Conservation (phyloP, 2,113 vertebrate genomes). For the Tapirus terrestris region DNA sequence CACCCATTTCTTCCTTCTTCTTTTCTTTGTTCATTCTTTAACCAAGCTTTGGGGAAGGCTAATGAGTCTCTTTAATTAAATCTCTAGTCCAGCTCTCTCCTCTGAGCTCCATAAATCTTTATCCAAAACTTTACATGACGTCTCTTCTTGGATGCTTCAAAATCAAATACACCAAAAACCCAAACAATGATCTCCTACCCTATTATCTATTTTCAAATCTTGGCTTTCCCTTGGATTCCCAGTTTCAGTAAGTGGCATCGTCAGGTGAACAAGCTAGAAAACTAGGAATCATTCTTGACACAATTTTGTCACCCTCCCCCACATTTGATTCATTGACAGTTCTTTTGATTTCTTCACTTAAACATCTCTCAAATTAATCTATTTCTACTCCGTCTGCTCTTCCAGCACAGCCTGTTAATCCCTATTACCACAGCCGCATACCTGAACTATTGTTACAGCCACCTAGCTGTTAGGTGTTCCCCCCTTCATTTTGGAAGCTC, state of each 20-base stretch:
- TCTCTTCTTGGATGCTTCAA: neutral
- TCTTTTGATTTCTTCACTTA: neutral
- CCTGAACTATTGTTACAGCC: neutral
- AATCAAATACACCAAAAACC: neutral
- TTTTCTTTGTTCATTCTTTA: neutral
- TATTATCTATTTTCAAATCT: neutral
- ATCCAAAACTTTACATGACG: neutral
- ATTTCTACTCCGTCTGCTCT: neutral
- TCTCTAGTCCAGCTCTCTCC: neutral
- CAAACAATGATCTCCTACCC: neutral
- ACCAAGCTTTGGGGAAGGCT: neutral
- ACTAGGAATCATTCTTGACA: neutral
- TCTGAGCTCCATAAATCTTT: neutral
- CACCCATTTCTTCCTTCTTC: neutral
- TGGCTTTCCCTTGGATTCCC: neutral
- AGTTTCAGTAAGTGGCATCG: neutral
- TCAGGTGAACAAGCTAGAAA: neutral
- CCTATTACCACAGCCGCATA: fast-evolving
- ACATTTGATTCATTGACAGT: neutral
- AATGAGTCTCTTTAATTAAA: neutral
- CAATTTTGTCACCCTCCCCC: neutral
- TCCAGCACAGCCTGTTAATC: neutral
- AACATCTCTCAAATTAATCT: neutral
- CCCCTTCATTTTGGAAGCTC: neutral
- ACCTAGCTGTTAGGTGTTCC: neutral